These are phyloP conservation scores for Choloepus hoffmanni DNA, from an alignment of 2,113 vertebrate species.

Conservation along the genomic window DNA sequence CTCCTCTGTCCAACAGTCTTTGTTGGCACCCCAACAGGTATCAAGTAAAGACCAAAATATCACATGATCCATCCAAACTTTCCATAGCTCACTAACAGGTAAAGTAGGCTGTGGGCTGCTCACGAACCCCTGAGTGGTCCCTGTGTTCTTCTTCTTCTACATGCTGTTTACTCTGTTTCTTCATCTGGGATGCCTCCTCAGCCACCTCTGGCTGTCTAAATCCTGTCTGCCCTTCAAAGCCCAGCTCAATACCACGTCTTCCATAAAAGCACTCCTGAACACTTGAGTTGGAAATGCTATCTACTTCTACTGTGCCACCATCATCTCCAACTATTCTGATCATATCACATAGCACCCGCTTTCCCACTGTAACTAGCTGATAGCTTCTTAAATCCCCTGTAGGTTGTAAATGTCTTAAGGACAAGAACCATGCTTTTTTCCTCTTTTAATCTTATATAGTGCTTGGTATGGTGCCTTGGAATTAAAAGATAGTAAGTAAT, in stretches of 20 bases:
- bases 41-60: neutral
- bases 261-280: conserved; percentile 7
- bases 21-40: neutral
- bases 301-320: neutral
- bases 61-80: neutral
- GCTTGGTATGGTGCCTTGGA: conserved; percentile 56
- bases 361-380: neutral
- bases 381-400: conserved; percentile 52
- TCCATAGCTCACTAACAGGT: neutral
- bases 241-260: neutral
- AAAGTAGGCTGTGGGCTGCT: neutral
- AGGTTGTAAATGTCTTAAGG: conserved; percentile 65
- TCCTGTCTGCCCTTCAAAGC: neutral
- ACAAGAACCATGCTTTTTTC: conserved; percentile 45
- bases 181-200: neutral
- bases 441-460: conserved; percentile 61
- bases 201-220: neutral
- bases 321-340: neutral
- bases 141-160: neutral
- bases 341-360: neutral
- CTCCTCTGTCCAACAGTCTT: neutral
- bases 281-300: neutral
- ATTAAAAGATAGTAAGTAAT: conserved; percentile 77
- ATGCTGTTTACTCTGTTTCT: neutral
- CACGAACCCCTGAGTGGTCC: too few species aligned